Percentiles rank a stretch among this genome's conserved stretches.
These are phyloP conservation scores for Scrobipalpa atriplicella DNA, from an alignment of 2,888 invertebrate species.

Conservation along the genomic window DNA sequence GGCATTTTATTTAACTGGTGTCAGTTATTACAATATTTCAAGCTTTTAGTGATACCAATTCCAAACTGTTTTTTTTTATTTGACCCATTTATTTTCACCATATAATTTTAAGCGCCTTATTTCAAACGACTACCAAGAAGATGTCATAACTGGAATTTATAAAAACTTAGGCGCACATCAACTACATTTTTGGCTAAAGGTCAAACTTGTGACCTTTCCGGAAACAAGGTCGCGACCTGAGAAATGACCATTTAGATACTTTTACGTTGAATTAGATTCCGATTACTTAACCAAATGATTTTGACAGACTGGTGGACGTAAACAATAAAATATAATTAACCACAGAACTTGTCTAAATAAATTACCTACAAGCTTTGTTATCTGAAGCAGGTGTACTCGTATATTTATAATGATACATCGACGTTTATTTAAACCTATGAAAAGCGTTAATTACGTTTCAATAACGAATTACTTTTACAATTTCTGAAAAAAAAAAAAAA, in stretches of 20 bases:
- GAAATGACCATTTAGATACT: constrained; percentile 22
- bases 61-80: too few species aligned
- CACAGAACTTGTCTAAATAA: neutral
- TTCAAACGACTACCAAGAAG: constrained; percentile 15
- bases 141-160: constrained; percentile 37
- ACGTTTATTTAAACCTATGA: too few species aligned
- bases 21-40: too few species aligned
- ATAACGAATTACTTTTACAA: too few species aligned
- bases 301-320: neutral
- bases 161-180: constrained; percentile 41
- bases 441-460: too few species aligned
- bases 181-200: constrained; percentile 61
- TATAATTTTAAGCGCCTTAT: neutral
- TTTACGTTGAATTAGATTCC: constrained; percentile 1
- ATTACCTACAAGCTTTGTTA: too few species aligned
- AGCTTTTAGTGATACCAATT: too few species aligned
- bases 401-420: too few species aligned
- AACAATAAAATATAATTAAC: neutral
- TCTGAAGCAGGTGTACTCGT: too few species aligned
- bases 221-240: constrained; percentile 62
- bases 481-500: too few species aligned
- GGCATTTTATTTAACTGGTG: too few species aligned
- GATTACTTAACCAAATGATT: neutral
- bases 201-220: constrained; percentile 65
- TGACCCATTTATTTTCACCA: too few species aligned